phyloP scores from a whole-genome alignment of 2,797 vertebrate species.

The Protonibea diacanthus region DNA sequence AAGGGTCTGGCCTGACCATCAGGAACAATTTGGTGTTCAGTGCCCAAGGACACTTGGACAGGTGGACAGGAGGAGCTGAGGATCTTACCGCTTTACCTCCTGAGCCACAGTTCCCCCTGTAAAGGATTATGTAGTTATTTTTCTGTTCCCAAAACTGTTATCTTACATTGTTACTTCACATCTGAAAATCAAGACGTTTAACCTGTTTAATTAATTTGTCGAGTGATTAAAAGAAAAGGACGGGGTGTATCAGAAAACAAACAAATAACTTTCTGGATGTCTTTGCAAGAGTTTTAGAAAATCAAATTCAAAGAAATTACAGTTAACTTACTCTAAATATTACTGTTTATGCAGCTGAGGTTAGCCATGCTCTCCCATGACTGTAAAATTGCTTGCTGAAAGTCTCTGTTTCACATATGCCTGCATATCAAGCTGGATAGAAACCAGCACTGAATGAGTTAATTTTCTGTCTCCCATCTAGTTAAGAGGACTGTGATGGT shows the following conservation, averaged over 20 bases:
- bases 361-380: background rate
- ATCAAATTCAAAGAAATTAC: too few species aligned
- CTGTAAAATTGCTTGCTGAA: background rate
- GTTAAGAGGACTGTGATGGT: slow-evolving; percentile 85
- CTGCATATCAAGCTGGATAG: background rate
- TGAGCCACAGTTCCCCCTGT: background rate
- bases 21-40: background rate
- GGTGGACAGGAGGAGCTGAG: slow-evolving; percentile 3
- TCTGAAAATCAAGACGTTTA: background rate
- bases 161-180: background rate
- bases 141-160: background rate
- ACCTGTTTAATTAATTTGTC: too few species aligned
- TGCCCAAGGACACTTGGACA: background rate
- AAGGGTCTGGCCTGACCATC: background rate
- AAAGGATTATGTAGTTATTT: background rate
- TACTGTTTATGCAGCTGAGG: too few species aligned
- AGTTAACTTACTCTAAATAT: background rate
- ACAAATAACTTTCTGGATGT: too few species aligned
- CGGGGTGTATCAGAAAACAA: background rate
- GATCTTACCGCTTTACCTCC: background rate
- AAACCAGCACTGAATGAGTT: slow-evolving; percentile 60
- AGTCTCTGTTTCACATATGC: background rate
- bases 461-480: slow-evolving; percentile 56
- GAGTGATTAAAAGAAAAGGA: too few species aligned
- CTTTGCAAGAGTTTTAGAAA: too few species aligned